Conservation (phyloP, 2,113 vertebrate species). For the Chamaea fasciata region DNA sequence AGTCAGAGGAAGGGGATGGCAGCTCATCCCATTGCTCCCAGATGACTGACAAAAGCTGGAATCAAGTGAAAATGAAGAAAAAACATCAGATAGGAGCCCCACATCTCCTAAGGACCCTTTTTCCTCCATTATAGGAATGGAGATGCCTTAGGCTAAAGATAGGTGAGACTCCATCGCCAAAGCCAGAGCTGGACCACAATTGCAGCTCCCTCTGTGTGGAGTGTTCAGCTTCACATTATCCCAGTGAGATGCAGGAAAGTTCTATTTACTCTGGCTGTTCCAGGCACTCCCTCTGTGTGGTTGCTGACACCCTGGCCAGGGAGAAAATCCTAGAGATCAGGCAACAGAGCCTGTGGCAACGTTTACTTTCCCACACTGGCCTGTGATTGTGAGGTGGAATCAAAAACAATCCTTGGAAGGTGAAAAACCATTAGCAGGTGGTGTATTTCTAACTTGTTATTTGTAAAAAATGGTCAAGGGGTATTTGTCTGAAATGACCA, state of each 20-base stretch:
- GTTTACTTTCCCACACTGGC: too few species aligned
- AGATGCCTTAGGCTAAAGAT: not conserved
- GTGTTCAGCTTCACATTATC: not conserved
- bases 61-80: not conserved
- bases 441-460: too few species aligned
- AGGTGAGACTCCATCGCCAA: not conserved
- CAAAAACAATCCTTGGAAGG: too few species aligned
- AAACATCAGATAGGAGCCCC: not conserved
- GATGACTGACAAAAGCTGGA: not conserved
- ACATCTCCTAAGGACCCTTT: not conserved
- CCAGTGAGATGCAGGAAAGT: not conserved
- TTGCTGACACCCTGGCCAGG: too few species aligned
- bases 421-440: too few species aligned
- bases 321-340: too few species aligned
- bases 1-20: not conserved
- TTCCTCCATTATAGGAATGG: not conserved
- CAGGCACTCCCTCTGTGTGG: too few species aligned
- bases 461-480: too few species aligned
- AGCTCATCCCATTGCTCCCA: not conserved
- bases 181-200: not conserved
- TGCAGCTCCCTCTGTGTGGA: fast-evolving
- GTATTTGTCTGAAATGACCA: too few species aligned
- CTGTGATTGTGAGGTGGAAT: too few species aligned
- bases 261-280: not conserved
- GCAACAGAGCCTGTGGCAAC: too few species aligned